Evolutionary conservation across 2,113 vertebrate species (phyloP), one percentile per base, ranked within the genome.

Genomic region (Colossoma macropomum): DNA sequence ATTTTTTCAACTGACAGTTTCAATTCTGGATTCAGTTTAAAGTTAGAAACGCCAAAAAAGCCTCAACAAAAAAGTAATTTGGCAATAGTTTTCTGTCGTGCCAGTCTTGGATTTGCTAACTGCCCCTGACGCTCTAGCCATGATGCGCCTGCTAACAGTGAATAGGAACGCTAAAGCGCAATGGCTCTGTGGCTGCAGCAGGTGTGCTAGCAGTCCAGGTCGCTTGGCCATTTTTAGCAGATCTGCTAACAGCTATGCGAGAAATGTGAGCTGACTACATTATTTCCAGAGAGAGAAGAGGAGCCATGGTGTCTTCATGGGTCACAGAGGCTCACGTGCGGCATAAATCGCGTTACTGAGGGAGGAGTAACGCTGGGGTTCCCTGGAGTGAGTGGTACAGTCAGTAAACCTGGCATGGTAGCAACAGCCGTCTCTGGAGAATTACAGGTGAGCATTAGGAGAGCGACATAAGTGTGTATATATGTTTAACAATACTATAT

Each of bases 191-290:
- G 54, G 12, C 17, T 59, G 34, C 73, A 82, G 79, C 79, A 73
- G 79, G 79, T 72, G 10, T 45, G 41, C 9, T 1, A 45, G 41
- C 10, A 9, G 9, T 11, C 48, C 34, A 63, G 63, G 45, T 76
- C 28, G 74, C 45, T 27, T 34, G 41, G 30, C 68, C n/a, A 17
- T 50, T 19, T 77, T 70, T 41, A 68, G 69, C 68, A 48, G 12
- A 48, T 79, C 25, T 68, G 50, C 69, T 71, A 38, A 86, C 75
- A 87, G 80, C 76, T 87, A 88, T 88, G 90, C 83, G 80, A 77
- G 87, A 85, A 91, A 93, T 91, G 88, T 80, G 27, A 85, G 65
- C 79, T 27, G 38, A 56, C 77, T 56, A 56, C 78, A 72, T 86
- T 72, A 81, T 78, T 84, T 84, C 38, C 32, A 8, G 23, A 66